A percentile compares a stretch with the other conserved stretches of the same genome.
Conservation (phyloP, 2,113 vertebrate species). For the Zosterops pallidus region DNA sequence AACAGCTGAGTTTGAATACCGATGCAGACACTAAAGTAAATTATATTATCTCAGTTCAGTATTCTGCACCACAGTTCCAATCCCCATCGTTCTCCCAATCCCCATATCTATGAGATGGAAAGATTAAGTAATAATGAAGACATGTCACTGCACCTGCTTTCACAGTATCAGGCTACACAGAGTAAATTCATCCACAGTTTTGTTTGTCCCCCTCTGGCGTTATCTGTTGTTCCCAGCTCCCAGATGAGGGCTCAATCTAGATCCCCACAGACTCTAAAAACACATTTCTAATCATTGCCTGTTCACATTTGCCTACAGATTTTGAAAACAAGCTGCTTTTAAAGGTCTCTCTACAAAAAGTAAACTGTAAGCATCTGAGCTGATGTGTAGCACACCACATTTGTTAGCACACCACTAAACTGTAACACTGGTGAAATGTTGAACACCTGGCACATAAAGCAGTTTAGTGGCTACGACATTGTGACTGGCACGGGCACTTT, state of each 20-base stretch:
- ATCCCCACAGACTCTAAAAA: slow-evolving; percentile 2
- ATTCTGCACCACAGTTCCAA: slow-evolving; percentile 38
- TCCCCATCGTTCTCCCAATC: slow-evolving; percentile 28
- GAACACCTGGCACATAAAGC: neutral
- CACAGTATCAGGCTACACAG: neutral
- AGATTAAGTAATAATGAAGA: slow-evolving; percentile 66
- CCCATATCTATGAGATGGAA: slow-evolving; percentile 19
- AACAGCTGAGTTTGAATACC: slow-evolving; percentile 56
- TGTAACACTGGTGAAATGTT: neutral
- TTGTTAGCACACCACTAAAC: neutral
- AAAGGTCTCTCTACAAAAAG: neutral
- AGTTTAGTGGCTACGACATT: neutral
- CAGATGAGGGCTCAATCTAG: neutral
- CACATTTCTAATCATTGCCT: neutral
- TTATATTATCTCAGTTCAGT: slow-evolving; percentile 45
- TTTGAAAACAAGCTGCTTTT: slow-evolving; percentile 19
- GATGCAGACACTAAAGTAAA: slow-evolving; percentile 45
- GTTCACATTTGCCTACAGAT: neutral
- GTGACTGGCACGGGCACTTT: fast-evolving
- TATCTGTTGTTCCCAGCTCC: neutral
- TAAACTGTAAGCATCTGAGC: neutral
- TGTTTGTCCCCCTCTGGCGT: neutral
- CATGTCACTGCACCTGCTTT: slow-evolving; percentile 57
- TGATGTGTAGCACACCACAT: neutral
- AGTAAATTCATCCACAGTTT: neutral